A percentile compares a stretch with the other conserved stretches of the same genome.
Conservation (phyloP, 2,797 vertebrate genomes). For the Sebastes baramenuke region DNA sequence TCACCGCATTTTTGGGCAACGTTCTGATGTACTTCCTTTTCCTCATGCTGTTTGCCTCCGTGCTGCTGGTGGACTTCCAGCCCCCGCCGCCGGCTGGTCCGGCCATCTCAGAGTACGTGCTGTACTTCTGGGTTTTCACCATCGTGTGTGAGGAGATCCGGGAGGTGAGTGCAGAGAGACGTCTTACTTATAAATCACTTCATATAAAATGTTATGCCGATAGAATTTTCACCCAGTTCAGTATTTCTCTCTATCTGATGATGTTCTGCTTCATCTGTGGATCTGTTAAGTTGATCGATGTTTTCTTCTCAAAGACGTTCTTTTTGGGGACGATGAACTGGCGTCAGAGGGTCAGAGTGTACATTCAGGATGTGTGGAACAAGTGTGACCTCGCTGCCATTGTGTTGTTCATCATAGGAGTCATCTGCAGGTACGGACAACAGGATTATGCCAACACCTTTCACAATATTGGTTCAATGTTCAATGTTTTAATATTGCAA, state of each 20-base stretch:
- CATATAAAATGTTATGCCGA: background rate
- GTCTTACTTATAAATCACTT: background rate
- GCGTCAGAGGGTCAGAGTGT: slow-evolving; percentile 80
- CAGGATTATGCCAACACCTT: background rate
- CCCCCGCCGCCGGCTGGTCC: slow-evolving; percentile 72
- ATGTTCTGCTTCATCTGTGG: background rate
- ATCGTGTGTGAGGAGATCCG: slow-evolving; percentile 92
- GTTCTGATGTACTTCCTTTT: slow-evolving; percentile 93
- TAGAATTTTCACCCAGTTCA: background rate
- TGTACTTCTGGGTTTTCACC: slow-evolving; percentile 94
- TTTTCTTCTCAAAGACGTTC: slow-evolving; percentile 72
- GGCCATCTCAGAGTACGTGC: slow-evolving; percentile 75
- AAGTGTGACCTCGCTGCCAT: slow-evolving; percentile 88
- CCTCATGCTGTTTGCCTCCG: slow-evolving; percentile 89
- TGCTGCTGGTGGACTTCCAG: slow-evolving; percentile 86
- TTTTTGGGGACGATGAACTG: slow-evolving; percentile 71
- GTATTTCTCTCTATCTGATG: background rate
- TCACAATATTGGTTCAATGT: background rate
- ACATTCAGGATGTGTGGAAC: slow-evolving; percentile 90
- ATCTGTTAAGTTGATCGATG: background rate
- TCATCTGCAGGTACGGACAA: slow-evolving; percentile 82
- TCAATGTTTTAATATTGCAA: background rate
- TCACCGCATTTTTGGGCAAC: slow-evolving; percentile 90
- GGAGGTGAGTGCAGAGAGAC: slow-evolving; percentile 72
- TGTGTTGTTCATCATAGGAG: slow-evolving; percentile 84